Percentiles rank a stretch among this genome's conserved stretches.
phyloP scores from a whole-genome alignment of 2,888 invertebrate species.

The Seira ritae region DNA sequence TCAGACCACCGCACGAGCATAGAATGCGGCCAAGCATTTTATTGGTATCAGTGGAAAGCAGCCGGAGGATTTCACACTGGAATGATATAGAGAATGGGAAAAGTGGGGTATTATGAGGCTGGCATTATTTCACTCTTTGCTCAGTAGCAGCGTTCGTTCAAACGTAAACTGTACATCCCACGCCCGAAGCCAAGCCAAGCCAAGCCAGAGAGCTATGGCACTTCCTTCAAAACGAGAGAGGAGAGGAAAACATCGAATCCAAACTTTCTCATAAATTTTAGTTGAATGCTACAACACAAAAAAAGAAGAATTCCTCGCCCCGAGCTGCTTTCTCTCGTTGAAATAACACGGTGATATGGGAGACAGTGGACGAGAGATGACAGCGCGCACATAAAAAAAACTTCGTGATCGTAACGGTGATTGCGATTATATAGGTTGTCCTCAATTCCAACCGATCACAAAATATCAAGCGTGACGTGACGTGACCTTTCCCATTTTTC shows the following conservation, averaged over 20 bases:
- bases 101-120: background rate
- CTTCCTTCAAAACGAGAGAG: no score
- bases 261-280: background rate
- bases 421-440: slow-evolving; percentile 55
- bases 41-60: background rate
- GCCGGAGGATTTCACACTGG: background rate
- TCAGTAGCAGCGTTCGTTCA: no score
- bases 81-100: background rate
- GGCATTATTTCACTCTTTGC: background rate
- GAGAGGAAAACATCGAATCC: background rate
- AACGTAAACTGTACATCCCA: background rate
- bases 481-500: no score
- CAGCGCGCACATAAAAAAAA: slow-evolving; percentile 45
- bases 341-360: slow-evolving; percentile 26
- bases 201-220: no score
- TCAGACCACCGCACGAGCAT: no score
- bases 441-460: no score
- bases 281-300: background rate
- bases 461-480: no score
- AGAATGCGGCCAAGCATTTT: background rate
- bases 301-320: no score
- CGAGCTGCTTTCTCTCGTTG: background rate
- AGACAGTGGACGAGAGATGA: slow-evolving; percentile 19
- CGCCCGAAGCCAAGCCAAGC: no score
- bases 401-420: slow-evolving; percentile 30